Evolutionary conservation across 2,888 invertebrate genomes (phyloP).

Genomic region (Drosophila mimica): DNA sequence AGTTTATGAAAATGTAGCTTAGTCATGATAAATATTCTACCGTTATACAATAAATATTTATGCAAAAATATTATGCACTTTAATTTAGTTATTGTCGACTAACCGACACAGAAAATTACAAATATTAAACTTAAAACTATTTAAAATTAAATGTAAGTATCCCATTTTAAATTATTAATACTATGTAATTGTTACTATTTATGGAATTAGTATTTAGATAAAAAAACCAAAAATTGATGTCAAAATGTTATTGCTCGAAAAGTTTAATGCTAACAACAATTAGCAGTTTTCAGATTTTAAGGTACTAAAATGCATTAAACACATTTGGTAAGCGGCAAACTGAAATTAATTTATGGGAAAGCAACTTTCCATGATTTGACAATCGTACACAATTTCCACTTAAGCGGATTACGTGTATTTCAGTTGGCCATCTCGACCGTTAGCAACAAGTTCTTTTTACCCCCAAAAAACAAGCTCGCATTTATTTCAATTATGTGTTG

Average conservation of each 20-base stretch:
- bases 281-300: background rate
- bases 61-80: background rate
- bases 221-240: background rate
- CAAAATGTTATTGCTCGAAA: background rate
- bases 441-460: constrained; percentile 28
- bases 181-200: background rate
- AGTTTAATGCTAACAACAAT: background rate
- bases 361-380: background rate
- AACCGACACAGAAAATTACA: too few relatives aligned
- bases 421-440: constrained; percentile 20
- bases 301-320: background rate
- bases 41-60: background rate
- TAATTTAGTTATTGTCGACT: background rate
- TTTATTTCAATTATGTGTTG: constrained; percentile 57
- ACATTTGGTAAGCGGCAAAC: background rate
- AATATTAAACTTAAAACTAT: too few relatives aligned
- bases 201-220: background rate
- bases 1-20: background rate
- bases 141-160: background rate
- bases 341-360: background rate
- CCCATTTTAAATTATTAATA: background rate
- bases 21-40: background rate
- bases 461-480: constrained; percentile 17
- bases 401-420: constrained; percentile 15
- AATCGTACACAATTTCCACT: background rate